These are phyloP conservation scores for Xylota segnis DNA, from an alignment of 2,888 invertebrate genomes.

Conservation along the genomic window DNA sequence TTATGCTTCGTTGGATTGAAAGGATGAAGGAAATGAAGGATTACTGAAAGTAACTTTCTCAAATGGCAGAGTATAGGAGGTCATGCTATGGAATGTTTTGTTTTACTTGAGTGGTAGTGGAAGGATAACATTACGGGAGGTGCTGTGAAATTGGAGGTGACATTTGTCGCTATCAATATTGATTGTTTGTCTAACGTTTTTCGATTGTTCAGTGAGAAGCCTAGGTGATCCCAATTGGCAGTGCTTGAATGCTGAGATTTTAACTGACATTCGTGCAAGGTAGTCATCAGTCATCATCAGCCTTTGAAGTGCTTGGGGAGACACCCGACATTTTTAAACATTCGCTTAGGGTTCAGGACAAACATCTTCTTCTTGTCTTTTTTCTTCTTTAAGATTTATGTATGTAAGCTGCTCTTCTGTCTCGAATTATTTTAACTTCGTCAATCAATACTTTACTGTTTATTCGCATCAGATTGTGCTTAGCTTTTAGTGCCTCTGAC, in stretches of 20 bases:
- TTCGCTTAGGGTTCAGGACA: too few relatives aligned
- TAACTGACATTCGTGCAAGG: too few relatives aligned
- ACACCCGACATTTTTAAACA: too few relatives aligned
- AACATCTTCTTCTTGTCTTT: too few relatives aligned
- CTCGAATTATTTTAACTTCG: too few relatives aligned
- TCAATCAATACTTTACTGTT: too few relatives aligned
- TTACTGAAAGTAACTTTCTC: constrained; percentile 26
- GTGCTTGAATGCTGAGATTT: neutral
- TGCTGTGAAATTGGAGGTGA: constrained; percentile 50
- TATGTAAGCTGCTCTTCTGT: too few relatives aligned
- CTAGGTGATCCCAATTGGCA: neutral
- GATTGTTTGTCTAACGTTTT: constrained; percentile 30
- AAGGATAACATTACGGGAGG: constrained; percentile 4
- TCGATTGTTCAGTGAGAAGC: constrained; percentile 8
- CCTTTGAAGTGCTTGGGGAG: too few relatives aligned
- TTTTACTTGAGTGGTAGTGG: constrained; percentile 15
- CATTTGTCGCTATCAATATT: constrained; percentile 48
- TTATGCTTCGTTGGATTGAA: constrained; percentile 53
- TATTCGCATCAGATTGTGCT: too few relatives aligned
- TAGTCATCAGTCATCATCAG: too few relatives aligned
- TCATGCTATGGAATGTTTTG: constrained; percentile 13
- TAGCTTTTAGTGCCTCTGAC: too few relatives aligned
- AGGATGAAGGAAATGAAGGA: constrained; percentile 37
- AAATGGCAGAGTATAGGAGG: neutral
- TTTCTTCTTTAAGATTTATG: too few relatives aligned